Evolutionary conservation across 2,797 vertebrate genomes (phyloP), one percentile per base, ranked within the genome.

Genomic region (Pelobates cultripes): DNA sequence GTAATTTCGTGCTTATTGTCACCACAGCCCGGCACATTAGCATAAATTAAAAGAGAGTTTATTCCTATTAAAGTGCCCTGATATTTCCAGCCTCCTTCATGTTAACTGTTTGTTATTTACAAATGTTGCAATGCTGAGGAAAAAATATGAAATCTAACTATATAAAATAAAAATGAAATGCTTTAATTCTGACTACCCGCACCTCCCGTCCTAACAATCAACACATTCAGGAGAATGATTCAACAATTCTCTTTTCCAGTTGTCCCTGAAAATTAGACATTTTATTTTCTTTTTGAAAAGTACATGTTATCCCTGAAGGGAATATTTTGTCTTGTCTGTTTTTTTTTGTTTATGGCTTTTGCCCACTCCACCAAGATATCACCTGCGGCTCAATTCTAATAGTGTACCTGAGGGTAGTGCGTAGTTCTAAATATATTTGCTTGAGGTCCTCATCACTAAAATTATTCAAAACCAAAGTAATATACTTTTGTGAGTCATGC

Each of bases 1-100:
- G 93, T 94, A 94, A 94, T 94, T 94, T 94, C 93, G 93, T 93
- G 92, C 93, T 93, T 94, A 94, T 91, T 93, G 93, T 93, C 92
- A 92, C 93, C 91, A 93, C 93, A 91, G 93, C 94, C 94, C 92
- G 89, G 92, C 91, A 94, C 92, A 94, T 94, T 94, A 94, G 93
- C 94, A 94, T 94, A 94, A 93, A 94, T 94, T 94, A 94, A 94
- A 93, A 93, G 93, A 92, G 78, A 90, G 92, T 93, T 94, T 93
- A 94, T 94, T 94, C 91, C 94, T 94, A 93, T 92, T 92, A 91
- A 93, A 93, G 92, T 93, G 90, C 91, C 91, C 91, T 92, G 93
- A 94, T 93, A 94, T 91, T 91, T 91, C 89, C 90, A 91, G 92
- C 87, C 90, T 93, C 90, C 89, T 93, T 91, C 88, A 87, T 93